Percentiles rank a stretch among this genome's conserved stretches.
phyloP scores from a whole-genome alignment of 2,888 invertebrate species.

The Nowickia ferox region DNA sequence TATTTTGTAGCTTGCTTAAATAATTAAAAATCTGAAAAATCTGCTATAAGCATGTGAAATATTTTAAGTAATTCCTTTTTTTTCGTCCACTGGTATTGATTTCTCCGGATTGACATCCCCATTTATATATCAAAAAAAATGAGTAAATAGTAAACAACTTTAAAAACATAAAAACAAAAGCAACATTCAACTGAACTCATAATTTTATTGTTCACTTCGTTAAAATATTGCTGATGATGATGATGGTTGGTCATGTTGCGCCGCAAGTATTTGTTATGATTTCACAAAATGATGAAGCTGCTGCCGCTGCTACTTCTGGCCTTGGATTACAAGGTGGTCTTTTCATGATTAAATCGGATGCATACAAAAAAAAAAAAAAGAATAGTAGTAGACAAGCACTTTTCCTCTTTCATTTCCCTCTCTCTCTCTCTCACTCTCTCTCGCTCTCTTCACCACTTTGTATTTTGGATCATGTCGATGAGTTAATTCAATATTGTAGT shows the following conservation, averaged over 20 bases:
- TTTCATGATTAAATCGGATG: conserved; percentile 53
- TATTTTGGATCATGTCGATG: conserved; percentile 17
- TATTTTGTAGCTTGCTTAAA: background rate
- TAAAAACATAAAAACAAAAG: conserved; percentile 14
- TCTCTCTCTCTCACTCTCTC: too few relatives aligned
- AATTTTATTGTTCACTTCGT: conserved; percentile 45
- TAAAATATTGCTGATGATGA: conserved; percentile 32
- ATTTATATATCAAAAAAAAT: conserved; percentile 6
- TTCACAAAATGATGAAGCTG: conserved; percentile 20
- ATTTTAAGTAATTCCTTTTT: background rate
- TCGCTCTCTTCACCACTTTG: too few relatives aligned
- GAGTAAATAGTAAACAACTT: conserved; percentile 23
- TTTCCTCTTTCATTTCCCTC: background rate
- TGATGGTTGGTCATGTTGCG: conserved; percentile 22
- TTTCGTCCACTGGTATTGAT: conserved; percentile 15
- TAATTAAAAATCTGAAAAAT: background rate
- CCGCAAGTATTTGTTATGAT: conserved; percentile 61
- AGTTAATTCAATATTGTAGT: conserved; percentile 23
- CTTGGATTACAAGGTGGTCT: conserved; percentile 70
- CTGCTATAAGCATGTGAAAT: background rate
- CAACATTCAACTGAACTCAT: conserved; percentile 15
- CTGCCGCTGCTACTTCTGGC: conserved; percentile 36
- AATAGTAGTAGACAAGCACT: background rate
- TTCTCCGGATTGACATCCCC: conserved; percentile 27
- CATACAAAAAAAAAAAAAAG: background rate